These are phyloP conservation scores for Heliconius himera DNA, from an alignment of 1,140 invertebrate genomes.

Conservation along the genomic window DNA sequence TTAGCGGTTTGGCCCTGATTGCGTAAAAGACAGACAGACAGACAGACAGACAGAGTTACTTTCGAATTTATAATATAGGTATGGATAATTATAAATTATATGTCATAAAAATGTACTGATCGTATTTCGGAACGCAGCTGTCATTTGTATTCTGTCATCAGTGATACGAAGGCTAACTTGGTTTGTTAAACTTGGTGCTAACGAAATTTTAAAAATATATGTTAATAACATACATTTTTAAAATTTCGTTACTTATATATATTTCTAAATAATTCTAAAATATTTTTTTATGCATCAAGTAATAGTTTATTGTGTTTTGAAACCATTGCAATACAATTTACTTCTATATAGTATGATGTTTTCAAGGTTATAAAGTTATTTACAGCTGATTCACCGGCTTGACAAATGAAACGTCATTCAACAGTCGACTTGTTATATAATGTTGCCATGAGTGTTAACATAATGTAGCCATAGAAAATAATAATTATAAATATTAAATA, in stretches of 20 bases:
- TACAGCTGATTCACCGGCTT: constrained; percentile 9
- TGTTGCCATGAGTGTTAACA: constrained; percentile 11
- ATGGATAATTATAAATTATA: neutral
- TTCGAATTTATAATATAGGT: no score
- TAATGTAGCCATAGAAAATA: neutral
- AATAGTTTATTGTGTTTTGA: neutral
- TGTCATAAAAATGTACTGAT: neutral
- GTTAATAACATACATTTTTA: neutral
- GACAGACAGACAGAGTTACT: no score
- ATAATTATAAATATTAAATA: neutral
- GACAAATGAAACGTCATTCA: neutral
- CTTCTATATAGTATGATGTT: neutral
- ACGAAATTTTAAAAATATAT: no score
- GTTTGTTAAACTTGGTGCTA: no score
- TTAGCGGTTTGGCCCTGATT: no score
- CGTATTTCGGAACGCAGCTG: neutral
- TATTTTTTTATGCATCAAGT: neutral
- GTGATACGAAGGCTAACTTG: neutral
- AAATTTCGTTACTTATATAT: neutral
- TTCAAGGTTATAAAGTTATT: neutral
- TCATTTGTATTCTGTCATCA: constrained; percentile 4
- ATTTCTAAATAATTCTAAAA: neutral
- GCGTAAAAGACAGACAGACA: no score
- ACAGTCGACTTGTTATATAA: neutral
- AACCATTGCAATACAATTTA: neutral